Percentiles rank a stretch among this genome's conserved stretches.
Evolutionary conservation across 2,888 invertebrate genomes (phyloP).

Genomic region (Nomada fabriciana): DNA sequence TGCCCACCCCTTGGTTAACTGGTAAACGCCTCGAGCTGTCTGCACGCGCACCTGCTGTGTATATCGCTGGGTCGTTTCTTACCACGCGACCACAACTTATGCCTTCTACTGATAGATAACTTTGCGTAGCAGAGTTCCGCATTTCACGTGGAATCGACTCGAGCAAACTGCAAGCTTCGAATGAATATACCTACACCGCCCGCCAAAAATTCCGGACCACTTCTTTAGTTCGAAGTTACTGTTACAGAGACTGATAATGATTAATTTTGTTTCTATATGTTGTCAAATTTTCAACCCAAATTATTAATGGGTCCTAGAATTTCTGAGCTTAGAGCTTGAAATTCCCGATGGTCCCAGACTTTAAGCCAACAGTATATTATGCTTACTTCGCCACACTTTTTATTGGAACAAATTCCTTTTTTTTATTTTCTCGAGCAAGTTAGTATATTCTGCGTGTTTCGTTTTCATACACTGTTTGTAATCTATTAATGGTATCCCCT

Average conservation of each 20-base stretch:
- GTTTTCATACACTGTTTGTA: background rate
- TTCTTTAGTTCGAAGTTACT: too few species aligned
- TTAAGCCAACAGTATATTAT: too few species aligned
- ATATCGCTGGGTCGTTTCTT: constrained; percentile 50
- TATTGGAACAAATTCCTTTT: background rate
- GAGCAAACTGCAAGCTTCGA: background rate
- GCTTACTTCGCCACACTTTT: too few species aligned
- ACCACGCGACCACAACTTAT: constrained; percentile 56
- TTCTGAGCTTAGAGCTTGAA: too few species aligned
- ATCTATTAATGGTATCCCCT: constrained; percentile 35
- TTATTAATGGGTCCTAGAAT: too few species aligned
- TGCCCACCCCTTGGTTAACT: constrained; percentile 56
- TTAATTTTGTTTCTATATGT: too few species aligned
- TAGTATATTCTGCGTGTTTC: background rate
- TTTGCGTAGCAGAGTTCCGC: constrained; percentile 17
- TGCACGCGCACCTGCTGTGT: constrained; percentile 61
- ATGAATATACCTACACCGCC: too few species aligned
- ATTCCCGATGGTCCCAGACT: too few species aligned
- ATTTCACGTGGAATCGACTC: constrained; percentile 3
- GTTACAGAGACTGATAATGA: too few species aligned
- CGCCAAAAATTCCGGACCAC: too few species aligned
- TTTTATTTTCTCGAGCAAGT: background rate
- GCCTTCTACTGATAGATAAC: constrained; percentile 13
- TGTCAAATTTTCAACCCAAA: too few species aligned
- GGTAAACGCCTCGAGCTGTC: constrained; percentile 60